These are phyloP conservation scores for Nyctereutes procyonoides DNA, from an alignment of 2,113 vertebrate species.

Conservation along the genomic window DNA sequence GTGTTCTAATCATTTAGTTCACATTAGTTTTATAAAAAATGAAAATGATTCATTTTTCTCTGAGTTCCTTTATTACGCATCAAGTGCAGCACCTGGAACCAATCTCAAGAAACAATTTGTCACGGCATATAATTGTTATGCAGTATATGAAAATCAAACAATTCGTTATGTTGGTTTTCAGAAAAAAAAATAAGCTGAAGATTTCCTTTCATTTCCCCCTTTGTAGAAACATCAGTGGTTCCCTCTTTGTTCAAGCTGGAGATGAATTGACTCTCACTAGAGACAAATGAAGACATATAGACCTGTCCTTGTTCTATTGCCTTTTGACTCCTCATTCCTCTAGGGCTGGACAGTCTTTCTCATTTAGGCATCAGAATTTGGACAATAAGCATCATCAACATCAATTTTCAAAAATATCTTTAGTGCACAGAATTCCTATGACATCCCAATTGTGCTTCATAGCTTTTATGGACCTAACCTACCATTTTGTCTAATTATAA, in stretches of 20 bases:
- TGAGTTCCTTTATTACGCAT: background rate
- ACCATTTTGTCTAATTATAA: background rate
- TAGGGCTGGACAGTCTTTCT: background rate
- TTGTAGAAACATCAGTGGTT: background rate
- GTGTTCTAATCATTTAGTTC: conserved; percentile 55
- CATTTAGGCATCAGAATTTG: background rate
- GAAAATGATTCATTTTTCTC: background rate
- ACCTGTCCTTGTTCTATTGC: background rate
- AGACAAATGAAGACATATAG: background rate
- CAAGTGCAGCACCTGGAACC: conserved; percentile 63
- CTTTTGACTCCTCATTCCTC: background rate
- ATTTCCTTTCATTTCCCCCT: background rate
- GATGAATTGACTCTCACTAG: background rate
- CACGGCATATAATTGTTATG: conserved; percentile 56
- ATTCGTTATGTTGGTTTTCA: conserved; percentile 41
- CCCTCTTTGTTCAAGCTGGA: conserved; percentile 11
- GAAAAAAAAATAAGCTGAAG: conserved; percentile 48
- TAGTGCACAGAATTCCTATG: background rate
- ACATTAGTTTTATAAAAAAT: background rate
- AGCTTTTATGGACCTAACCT: background rate
- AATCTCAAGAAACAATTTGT: conserved; percentile 63
- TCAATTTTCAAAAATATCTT: background rate
- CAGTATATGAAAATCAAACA: conserved; percentile 64
- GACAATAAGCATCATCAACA: background rate
- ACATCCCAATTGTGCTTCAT: background rate